These are phyloP conservation scores for Poeciliopsis presidionis DNA, from an alignment of 2,797 vertebrate genomes.

Conservation along the genomic window DNA sequence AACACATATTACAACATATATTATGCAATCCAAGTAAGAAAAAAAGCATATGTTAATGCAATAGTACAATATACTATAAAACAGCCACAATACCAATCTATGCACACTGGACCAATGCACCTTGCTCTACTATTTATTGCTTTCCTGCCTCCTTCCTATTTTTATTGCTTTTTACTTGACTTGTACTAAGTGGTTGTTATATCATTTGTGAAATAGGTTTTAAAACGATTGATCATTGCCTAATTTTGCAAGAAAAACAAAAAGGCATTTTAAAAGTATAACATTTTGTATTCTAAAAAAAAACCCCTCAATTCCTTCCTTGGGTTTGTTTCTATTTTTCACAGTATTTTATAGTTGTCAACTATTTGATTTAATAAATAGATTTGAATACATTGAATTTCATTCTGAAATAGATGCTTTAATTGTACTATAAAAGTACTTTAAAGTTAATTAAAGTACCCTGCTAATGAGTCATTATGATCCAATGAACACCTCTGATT, in stretches of 20 bases:
- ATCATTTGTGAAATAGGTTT: neutral
- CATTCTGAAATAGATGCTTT: neutral
- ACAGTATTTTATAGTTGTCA: neutral
- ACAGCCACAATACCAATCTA: neutral
- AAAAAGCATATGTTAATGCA: neutral
- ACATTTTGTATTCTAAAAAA: neutral
- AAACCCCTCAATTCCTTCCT: neutral
- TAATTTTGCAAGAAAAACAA: neutral
- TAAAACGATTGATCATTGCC: too few relatives aligned
- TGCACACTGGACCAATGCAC: neutral
- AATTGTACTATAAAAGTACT: too few relatives aligned
- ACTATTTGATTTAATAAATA: neutral
- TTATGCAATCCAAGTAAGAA: neutral
- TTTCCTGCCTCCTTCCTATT: neutral
- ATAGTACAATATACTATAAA: neutral
- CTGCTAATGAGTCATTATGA: conserved; percentile 50
- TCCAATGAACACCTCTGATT: conserved; percentile 59
- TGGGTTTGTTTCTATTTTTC: neutral
- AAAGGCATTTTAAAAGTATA: neutral
- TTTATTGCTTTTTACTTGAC: neutral
- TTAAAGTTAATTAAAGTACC: neutral
- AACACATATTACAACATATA: neutral
- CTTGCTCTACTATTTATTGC: neutral
- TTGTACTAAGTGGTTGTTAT: neutral
- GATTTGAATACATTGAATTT: neutral